Evolutionary conservation across 2,888 invertebrate species (phyloP), one percentile per base, ranked within the genome.

Genomic region (Phyllotreta striolata): DNA sequence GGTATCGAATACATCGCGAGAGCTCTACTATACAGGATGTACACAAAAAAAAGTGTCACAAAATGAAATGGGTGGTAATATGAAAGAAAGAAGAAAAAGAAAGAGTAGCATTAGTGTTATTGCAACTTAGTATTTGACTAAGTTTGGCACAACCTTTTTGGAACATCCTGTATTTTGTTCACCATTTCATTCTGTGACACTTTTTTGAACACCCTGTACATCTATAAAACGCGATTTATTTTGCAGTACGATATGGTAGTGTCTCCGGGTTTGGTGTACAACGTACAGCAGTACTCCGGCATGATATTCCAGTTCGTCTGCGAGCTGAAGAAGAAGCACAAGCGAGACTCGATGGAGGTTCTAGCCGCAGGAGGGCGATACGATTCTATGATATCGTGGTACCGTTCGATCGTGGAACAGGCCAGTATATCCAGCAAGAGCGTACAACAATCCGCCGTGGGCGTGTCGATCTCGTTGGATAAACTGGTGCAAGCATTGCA

Each of bases 281-380:
- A 87, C 71, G 79, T 85, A n/a, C 82, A 85, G 43, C 86, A 88
- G 69, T 89, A 87, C 77, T 88, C 87, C 4, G 91, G 91, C 0
- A 82, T 89, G 73, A 84, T 90, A 69, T 91, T 86, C 76, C 89
- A 91, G 78, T 84, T 91, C 70, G 86, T 86, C 2, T 86, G 86
- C 70, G 86, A 88, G 70, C 75, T 85, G 51, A 85, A 84, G 69
- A 84, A 84, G 66, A 86, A 85, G 67, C 82, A 84, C 58, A 84
- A 83, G 66, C 83, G 83, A 65, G 80, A 81, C 12, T 87, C 83
- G 68, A 86, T 83, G 73, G 91, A 86, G 70, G 88, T 95, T 0
- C 84, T 97, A 46, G 96, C 96, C 0, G 91, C 89, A 6, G 97
- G 97, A 0, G 96, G 96, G 41, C 87, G 96, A 72, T 98, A 96